Base-by-base conservation (phyloP, 2,888 invertebrate genomes). In the Acrocera orbiculus region DNA sequence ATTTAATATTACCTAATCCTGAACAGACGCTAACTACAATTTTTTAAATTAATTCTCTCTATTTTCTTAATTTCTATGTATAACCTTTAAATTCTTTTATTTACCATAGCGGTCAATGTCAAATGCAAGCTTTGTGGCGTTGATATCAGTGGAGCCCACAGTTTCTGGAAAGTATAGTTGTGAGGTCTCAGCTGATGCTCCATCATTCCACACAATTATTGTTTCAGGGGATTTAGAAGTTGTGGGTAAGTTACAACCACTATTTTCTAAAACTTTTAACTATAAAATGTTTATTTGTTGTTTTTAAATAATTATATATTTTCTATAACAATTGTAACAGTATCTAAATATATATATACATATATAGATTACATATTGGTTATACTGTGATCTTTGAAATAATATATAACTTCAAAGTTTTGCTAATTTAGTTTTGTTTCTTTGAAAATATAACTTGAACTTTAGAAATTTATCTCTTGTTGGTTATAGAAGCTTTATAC, bases 121-220 rank as follows among this genome's bases (percentile, higher is more conserved):
- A 23, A 42, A 42, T 34, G 38, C 34, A 22, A 40, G 40, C 25
- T 35, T 27, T 27, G 40, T 42, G n/a, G 26, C 40, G 33, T 30
- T 42, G 20, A 38, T 36, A 27, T 36, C 40, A 19, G 35, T 42
- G 27, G 38, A 40, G 24, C 32, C 38, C 17, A 30, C 30, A 23
- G 35, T 32, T 28, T 38, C 40, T 9, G 41, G 41, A 8, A 42
- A 42, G 33, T 42, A 42, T 29, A 40, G 40, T 31, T 42, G 41
- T 29, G 41, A 42, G 31, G 41, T 42, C 19, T 42, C 41, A 35
- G 41, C 40, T 29, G 41, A 42, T 20, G 40, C 41, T 9, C 41
- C 41, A 28, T 38, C 41, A 25, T 42, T 42, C 22, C 36, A 42
- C 19, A 42, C 41, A 26, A 28, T 34, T 15, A 40, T 40, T 23